Evolutionary conservation across 2,888 invertebrate species (phyloP).

Genomic region (Leucophora obtusa): DNA sequence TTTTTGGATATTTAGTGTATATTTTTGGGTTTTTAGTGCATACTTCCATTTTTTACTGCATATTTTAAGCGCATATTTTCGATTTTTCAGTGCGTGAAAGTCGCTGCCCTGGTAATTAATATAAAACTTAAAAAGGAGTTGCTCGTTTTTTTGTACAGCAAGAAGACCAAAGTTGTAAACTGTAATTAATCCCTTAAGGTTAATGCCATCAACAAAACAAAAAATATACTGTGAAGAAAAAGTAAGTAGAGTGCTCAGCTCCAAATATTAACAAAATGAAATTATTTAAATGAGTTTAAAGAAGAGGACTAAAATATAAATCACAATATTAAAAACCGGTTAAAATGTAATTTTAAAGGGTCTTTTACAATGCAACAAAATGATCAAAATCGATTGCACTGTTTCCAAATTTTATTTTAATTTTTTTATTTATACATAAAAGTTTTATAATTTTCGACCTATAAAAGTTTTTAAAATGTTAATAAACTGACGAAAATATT

Average conservation of each 20-base stretch:
- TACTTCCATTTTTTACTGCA: too few relatives aligned
- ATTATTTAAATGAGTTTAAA: background rate
- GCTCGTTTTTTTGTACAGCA: background rate
- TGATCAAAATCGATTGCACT: background rate
- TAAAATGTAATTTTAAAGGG: background rate
- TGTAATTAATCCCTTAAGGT: constrained; percentile 32
- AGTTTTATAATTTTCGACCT: too few relatives aligned
- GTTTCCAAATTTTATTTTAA: background rate
- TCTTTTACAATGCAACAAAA: background rate
- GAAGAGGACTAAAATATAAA: background rate
- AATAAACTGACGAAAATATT: too few relatives aligned
- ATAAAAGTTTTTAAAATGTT: too few relatives aligned
- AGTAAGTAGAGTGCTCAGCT: background rate
- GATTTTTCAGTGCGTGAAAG: too few relatives aligned
- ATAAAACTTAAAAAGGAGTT: background rate
- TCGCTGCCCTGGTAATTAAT: too few relatives aligned
- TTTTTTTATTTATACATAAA: background rate
- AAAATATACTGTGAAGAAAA: background rate
- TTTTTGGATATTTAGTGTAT: too few relatives aligned
- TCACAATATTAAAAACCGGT: background rate
- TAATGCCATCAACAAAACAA: background rate
- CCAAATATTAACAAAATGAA: background rate
- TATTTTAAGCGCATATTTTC: too few relatives aligned
- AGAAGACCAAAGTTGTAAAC: background rate
- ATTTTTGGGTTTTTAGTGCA: too few relatives aligned